Percentiles rank a stretch among this genome's conserved stretches.
Evolutionary conservation across 2,888 invertebrate species (phyloP).

Genomic region (Drosophila niveifrons): DNA sequence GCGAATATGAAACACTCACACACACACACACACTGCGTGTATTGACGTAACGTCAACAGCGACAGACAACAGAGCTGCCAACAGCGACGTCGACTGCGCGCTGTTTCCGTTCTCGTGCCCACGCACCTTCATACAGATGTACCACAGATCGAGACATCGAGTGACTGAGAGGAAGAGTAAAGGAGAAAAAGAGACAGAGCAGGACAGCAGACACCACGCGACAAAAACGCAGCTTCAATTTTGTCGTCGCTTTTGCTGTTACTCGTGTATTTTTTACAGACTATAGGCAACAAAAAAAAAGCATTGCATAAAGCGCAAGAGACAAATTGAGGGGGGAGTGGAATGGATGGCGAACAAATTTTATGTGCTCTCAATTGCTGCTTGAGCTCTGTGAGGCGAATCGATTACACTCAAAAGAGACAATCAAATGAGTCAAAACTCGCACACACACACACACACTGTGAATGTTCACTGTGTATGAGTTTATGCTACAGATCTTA

Average conservation of each 20-base stretch:
- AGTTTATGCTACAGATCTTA: neutral
- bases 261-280: constrained; percentile 26
- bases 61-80: constrained; percentile 48
- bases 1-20: constrained; percentile 41
- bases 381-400: constrained; percentile 62
- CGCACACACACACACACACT: constrained; percentile 28
- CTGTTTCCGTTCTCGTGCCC: constrained; percentile 80
- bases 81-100: constrained; percentile 54
- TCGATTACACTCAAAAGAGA: constrained; percentile 60
- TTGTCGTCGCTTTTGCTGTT: constrained; percentile 33
- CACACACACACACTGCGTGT: constrained; percentile 7
- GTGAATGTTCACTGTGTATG: neutral
- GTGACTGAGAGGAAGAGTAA: constrained; percentile 1
- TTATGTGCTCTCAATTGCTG: constrained; percentile 63
- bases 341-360: constrained; percentile 54
- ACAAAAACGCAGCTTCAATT: constrained; percentile 60
- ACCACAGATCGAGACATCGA: constrained; percentile 6
- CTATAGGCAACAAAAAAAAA: constrained; percentile 29
- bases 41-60: constrained; percentile 75
- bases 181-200: constrained; percentile 9
- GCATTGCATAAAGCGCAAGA: constrained; percentile 18
- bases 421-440: constrained; percentile 59
- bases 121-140: constrained; percentile 64
- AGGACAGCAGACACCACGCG: constrained; percentile 51
- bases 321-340: constrained; percentile 51